A percentile compares a stretch with the other conserved stretches of the same genome.
Evolutionary conservation across 2,888 invertebrate genomes (phyloP).

Genomic region (Leptopterna dolabrata): DNA sequence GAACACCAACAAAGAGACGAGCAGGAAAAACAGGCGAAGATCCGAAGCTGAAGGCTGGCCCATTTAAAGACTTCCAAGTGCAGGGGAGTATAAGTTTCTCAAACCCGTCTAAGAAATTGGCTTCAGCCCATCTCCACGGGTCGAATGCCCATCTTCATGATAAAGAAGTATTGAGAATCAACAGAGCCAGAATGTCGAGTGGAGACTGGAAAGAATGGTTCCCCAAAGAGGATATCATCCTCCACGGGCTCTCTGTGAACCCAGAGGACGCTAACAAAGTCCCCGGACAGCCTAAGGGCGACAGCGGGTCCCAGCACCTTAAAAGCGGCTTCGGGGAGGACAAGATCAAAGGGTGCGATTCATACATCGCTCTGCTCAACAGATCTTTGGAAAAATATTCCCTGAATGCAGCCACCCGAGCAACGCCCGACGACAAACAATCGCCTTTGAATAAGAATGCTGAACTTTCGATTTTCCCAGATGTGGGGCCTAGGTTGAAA

Average conservation of each 20-base stretch:
- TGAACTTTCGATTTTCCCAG: neutral
- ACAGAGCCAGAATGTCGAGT: neutral
- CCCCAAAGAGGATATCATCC: neutral
- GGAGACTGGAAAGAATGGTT: neutral
- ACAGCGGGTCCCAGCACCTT: neutral
- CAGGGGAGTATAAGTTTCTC: slow-evolving; percentile 6
- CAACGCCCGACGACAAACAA: neutral
- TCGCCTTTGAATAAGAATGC: neutral
- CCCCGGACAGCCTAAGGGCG: neutral
- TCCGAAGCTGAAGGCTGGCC: neutral
- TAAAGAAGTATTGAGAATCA: neutral
- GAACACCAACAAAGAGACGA: neutral
- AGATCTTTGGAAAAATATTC: neutral
- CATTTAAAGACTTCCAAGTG: slow-evolving; percentile 1
- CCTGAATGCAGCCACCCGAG: neutral
- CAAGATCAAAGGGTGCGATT: neutral
- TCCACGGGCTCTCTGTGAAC: neutral
- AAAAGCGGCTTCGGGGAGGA: neutral
- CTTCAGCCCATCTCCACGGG: neutral
- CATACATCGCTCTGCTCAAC: neutral
- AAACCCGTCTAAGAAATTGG: neutral
- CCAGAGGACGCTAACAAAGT: neutral
- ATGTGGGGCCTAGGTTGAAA: neutral
- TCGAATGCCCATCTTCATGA: neutral
- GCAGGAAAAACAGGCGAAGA: neutral